Evolutionary conservation across 2,113 vertebrate genomes (phyloP), one percentile per base, ranked within the genome.

Genomic region (Solea solea): DNA sequence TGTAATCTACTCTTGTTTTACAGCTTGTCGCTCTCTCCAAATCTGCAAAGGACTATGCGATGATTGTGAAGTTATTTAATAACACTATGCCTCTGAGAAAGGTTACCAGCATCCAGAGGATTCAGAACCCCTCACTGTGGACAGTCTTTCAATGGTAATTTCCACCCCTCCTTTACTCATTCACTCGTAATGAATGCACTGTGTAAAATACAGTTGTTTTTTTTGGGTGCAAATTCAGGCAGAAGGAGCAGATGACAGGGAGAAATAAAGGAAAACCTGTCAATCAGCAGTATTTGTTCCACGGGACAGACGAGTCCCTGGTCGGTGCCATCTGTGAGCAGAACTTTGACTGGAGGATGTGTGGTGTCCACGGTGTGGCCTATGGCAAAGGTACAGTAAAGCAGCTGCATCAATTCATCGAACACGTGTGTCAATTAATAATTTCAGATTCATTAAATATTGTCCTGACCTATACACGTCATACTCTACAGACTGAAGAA

Each of bases 61-160:
- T 2, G 41, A 85, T 97, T 34, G 66, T 81, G 64, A 48, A 1
- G 16, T 57, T 94, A 75, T 96, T 97, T 74, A 73, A 68, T 41
- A 21, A 67, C 51, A 97, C 96, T 10, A 94, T 98, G 95, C 85
- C 74, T 34, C 61, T 2, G 5, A 89, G 85, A 62, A 91, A 0
- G 51, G 87, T 99, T 48, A 65, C 78, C 63, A 95, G 69, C 66
- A 94, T 98, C 74, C 64, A 78, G 62, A 95, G 94, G 87, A 92
- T 97, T 83, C 94, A 95, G 86, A 99, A 98, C 63, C 86, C 84
- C 0, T 90, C 90, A 15, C 94, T 98, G 61, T 95, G 93, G 95
- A 88, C 84, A 49, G 55, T 93, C 59, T 99, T 95, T 82, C 89
- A 95, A 40, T 95, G 96, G 97, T 98, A 85, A 88, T 40, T 66